Percentiles rank a stretch among this genome's conserved stretches.
Evolutionary conservation across 2,113 vertebrate genomes (phyloP).

Genomic region (Morone saxatilis): DNA sequence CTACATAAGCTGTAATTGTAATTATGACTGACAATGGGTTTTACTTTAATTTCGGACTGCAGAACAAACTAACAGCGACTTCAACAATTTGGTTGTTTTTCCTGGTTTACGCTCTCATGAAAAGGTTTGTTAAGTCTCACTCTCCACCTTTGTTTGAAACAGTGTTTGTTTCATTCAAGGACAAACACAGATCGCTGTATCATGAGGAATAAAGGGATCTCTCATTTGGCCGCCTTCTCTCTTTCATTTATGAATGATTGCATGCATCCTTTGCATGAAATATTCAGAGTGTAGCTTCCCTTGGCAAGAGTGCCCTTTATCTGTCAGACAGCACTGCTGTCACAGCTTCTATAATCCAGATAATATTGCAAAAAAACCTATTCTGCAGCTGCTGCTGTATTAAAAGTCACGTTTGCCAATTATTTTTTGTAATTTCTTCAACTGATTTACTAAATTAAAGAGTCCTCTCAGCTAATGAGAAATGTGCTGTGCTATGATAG

Average conservation of each 20-base stretch:
- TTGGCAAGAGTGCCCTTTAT: constrained; percentile 8
- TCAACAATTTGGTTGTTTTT: background rate
- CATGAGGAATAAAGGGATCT: constrained; percentile 18
- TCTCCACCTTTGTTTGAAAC: background rate
- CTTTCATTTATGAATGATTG: constrained; percentile 42
- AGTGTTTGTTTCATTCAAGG: background rate
- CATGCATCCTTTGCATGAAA: constrained; percentile 52
- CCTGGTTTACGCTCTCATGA: background rate
- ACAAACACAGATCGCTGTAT: background rate
- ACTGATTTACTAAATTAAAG: background rate
- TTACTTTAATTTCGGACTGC: background rate
- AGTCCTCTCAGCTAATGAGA: background rate
- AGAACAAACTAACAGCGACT: background rate
- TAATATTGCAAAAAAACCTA: background rate
- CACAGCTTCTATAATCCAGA: background rate
- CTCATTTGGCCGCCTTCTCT: constrained; percentile 26
- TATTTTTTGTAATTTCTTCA: background rate
- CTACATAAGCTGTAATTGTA: background rate
- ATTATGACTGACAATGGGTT: background rate
- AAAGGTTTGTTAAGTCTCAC: constrained; percentile 1
- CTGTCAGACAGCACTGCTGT: constrained; percentile 35
- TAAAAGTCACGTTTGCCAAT: background rate
- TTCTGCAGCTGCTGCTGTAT: background rate
- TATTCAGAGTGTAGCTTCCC: constrained; percentile 56
- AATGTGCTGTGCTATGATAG: background rate